phyloP scores from a whole-genome alignment of 2,888 invertebrate genomes.

The Pammene aurita region DNA sequence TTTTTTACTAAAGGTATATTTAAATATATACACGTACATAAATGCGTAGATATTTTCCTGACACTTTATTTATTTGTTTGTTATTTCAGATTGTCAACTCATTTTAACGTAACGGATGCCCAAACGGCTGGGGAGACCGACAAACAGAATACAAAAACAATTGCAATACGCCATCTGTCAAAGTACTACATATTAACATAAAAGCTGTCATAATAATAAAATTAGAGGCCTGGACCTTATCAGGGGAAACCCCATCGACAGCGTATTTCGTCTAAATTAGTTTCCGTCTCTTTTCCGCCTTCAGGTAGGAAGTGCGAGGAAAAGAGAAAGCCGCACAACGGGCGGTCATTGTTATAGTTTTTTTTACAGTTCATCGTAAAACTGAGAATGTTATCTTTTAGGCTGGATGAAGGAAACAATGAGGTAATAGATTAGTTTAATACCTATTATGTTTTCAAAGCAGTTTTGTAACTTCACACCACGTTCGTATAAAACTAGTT shows the following conservation, averaged over 20 bases:
- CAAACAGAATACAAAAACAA: slow-evolving; percentile 18
- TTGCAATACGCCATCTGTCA: slow-evolving; percentile 7
- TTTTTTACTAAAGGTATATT: too few relatives aligned
- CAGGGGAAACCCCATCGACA: slow-evolving; percentile 18
- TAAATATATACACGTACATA: too few relatives aligned
- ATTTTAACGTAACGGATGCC: background rate
- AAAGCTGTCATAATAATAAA: slow-evolving; percentile 3
- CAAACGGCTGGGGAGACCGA: background rate
- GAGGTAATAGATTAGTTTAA: slow-evolving; percentile 1
- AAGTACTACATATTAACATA: background rate
- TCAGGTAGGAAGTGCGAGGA: background rate
- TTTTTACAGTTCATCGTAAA: slow-evolving; percentile 23
- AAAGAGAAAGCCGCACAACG: slow-evolving; percentile 1
- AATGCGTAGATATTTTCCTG: too few relatives aligned
- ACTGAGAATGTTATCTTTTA: slow-evolving; percentile 19
- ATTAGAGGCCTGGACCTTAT: background rate
- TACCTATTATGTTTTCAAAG: background rate
- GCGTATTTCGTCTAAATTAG: background rate
- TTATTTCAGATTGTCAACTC: background rate
- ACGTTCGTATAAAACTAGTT: too few relatives aligned
- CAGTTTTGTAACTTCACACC: background rate
- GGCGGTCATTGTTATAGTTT: slow-evolving; percentile 18
- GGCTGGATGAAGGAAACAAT: slow-evolving; percentile 2
- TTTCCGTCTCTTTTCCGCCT: background rate
- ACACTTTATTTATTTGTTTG: background rate